phyloP scores from a whole-genome alignment of 1,140 invertebrate species.

The Platyscapa corneri region DNA sequence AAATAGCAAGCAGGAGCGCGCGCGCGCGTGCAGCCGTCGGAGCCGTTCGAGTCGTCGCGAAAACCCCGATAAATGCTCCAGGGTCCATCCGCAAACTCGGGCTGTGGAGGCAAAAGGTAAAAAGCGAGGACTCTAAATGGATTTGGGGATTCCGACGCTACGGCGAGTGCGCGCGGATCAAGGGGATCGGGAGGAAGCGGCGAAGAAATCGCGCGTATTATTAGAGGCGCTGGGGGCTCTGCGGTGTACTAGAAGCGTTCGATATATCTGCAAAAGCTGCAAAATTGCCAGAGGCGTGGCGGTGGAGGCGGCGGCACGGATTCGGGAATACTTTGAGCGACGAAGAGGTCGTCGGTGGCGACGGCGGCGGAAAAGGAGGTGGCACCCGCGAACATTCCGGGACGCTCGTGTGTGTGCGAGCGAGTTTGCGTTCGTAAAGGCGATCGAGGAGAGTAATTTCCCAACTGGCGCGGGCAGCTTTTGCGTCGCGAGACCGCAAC shows the following conservation, averaged over 20 bases:
- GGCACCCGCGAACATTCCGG: slow-evolving; percentile 17
- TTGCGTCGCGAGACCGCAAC: slow-evolving; percentile 1
- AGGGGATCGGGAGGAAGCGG: not conserved
- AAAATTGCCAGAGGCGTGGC: slow-evolving; percentile 19
- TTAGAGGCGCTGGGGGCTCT: not conserved
- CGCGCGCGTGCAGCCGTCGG: too few relatives aligned
- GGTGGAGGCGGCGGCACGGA: not conserved
- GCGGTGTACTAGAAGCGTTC: slow-evolving; percentile 24
- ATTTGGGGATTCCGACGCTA: too few relatives aligned
- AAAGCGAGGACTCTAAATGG: not conserved
- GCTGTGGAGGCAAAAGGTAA: not conserved
- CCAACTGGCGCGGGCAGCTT: not conserved
- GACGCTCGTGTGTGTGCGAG: not conserved
- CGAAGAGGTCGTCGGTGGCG: not conserved
- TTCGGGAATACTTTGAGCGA: slow-evolving; percentile 35
- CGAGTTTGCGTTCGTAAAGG: not conserved
- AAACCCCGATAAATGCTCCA: not conserved
- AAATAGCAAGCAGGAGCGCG: too few relatives aligned
- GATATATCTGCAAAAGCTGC: slow-evolving; percentile 1
- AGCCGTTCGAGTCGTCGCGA: not conserved
- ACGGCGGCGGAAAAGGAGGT: too few relatives aligned
- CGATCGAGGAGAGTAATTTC: slow-evolving; percentile 27
- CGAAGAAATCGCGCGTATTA: not conserved
- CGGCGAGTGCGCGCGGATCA: too few relatives aligned
- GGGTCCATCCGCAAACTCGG: not conserved